A percentile compares a stretch with the other conserved stretches of the same genome.
Conservation (phyloP, 2,888 invertebrate genomes). For the Papilio elwesi region DNA sequence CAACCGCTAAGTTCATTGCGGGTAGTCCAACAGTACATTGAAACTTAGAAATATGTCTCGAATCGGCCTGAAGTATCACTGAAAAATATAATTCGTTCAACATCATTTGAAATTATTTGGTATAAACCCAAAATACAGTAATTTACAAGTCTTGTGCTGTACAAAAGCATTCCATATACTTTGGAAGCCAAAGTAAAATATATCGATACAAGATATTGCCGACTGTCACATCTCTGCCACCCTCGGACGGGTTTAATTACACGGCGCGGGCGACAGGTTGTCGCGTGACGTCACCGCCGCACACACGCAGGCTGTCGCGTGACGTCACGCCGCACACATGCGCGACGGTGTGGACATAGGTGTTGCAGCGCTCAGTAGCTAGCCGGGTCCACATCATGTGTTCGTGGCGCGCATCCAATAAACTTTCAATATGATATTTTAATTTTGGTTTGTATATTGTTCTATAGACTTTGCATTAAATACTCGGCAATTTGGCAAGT, state of each 20-base stretch:
- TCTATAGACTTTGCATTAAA: not conserved
- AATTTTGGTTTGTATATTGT: conserved; percentile 19
- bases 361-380: conserved; percentile 38
- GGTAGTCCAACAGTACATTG: no score
- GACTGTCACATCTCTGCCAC: conserved; percentile 54
- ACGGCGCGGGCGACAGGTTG: conserved; percentile 83
- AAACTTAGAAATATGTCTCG: no score
- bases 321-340: conserved; percentile 50
- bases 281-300: conserved; percentile 80
- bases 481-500: conserved; percentile 13
- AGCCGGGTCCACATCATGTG: no score
- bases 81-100: no score
- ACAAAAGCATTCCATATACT: not conserved
- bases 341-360: conserved; percentile 50
- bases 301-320: conserved; percentile 75
- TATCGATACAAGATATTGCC: not conserved
- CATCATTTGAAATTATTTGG: no score
- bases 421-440: conserved; percentile 10
- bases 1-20: no score
- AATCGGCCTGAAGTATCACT: no score
- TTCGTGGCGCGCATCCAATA: conserved; percentile 2
- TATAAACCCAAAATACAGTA: no score
- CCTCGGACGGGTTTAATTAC: conserved; percentile 81
- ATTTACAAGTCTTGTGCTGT: not conserved
- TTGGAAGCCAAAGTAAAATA: not conserved